Conservation (phyloP, 2,797 vertebrate genomes). For the Picus viridis region DNA sequence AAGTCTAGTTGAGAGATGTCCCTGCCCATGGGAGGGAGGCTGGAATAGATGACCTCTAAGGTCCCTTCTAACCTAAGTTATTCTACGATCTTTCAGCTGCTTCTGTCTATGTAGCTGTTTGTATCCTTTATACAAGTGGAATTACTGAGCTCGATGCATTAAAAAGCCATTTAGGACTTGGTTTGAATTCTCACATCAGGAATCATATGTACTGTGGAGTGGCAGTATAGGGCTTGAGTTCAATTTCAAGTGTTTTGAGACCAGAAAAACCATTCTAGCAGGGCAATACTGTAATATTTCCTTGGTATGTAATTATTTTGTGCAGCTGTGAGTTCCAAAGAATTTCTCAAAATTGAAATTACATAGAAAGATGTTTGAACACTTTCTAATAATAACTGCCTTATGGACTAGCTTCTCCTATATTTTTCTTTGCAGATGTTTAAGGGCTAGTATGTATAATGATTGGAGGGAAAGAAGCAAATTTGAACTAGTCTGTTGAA, state of each 20-base stretch:
- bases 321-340: constrained; percentile 23
- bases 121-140: not conserved
- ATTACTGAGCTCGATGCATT: not conserved
- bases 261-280: constrained; percentile 27
- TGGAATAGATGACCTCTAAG: too few species aligned
- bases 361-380: not conserved
- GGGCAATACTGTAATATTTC: not conserved
- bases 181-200: not conserved
- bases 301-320: constrained; percentile 4
- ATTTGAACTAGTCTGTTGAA: not conserved
- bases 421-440: not conserved
- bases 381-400: not conserved
- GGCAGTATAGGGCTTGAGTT: constrained; percentile 1
- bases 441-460: not conserved
- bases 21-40: too few species aligned
- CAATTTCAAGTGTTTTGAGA: constrained; percentile 35
- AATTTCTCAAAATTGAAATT: constrained; percentile 29
- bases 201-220: not conserved
- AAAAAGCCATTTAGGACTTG: not conserved
- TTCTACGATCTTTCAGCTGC: too few species aligned
- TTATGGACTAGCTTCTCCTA: not conserved
- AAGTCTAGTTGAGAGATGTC: too few species aligned
- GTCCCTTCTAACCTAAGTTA: too few species aligned
- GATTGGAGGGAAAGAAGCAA: not conserved
- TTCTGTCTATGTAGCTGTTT: not conserved